Conservation (phyloP, 2,113 vertebrate genomes). For the Megatriorchis doriae region DNA sequence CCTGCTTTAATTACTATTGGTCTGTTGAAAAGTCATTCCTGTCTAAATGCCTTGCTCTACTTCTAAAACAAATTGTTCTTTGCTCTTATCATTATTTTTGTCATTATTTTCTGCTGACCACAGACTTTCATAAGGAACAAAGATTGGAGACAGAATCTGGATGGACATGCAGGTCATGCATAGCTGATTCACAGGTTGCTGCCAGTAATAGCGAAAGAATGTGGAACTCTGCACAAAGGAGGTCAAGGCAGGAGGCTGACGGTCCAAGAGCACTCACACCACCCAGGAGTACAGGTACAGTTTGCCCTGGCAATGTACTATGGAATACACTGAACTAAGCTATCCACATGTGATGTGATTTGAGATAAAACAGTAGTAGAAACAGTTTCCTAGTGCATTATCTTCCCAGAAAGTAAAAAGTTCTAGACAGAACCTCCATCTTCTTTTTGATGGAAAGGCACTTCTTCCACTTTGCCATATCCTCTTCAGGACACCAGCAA, state of each 20-base stretch:
- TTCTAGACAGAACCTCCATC: neutral
- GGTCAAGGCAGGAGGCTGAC: neutral
- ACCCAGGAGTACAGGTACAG: neutral
- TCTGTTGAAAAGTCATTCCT: neutral
- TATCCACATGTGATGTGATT: neutral
- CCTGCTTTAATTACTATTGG: neutral
- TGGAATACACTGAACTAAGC: neutral
- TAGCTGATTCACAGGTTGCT: neutral
- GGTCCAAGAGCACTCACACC: neutral
- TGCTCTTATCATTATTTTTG: neutral
- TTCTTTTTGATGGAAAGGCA: neutral
- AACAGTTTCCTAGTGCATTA: neutral
- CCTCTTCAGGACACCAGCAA: neutral
- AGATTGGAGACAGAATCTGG: neutral
- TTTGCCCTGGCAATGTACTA: neutral
- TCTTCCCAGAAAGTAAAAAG: neutral
- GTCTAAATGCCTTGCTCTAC: neutral
- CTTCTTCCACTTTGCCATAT: neutral
- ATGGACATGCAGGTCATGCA: neutral
- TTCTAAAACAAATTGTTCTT: neutral
- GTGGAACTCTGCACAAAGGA: neutral
- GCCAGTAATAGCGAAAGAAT: neutral
- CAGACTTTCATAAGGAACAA: neutral
- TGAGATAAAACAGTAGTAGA: neutral
- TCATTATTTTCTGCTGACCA: neutral